A percentile compares a stretch with the other conserved stretches of the same genome.
Conservation (phyloP, 1,140 invertebrate genomes). For the Cylas formicarius region DNA sequence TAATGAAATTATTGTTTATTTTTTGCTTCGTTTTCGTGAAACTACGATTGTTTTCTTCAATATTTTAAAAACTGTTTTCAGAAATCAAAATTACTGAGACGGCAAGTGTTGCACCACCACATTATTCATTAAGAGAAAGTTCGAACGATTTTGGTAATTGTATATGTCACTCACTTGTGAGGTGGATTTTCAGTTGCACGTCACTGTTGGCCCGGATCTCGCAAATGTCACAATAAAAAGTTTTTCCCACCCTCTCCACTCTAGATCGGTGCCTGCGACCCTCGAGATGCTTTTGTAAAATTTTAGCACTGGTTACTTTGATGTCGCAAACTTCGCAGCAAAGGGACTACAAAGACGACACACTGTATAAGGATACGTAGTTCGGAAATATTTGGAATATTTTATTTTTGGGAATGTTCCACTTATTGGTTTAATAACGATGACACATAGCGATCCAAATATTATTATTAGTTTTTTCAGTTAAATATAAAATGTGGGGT, state of each 20-base stretch:
- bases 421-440: no score
- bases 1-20: not conserved
- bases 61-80: constrained; percentile 1
- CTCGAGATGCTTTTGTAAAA: constrained; percentile 37
- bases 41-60: not conserved
- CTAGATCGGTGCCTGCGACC: constrained; percentile 36
- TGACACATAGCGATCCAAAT: no score
- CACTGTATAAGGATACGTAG: no score
- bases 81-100: not conserved
- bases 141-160: not conserved
- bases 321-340: constrained; percentile 37
- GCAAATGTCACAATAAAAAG: constrained; percentile 37
- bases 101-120: not conserved
- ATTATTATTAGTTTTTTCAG: no score
- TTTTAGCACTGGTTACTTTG: constrained; percentile 36
- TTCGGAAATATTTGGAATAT: no score
- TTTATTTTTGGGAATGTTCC: no score
- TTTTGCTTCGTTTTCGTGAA: not conserved
- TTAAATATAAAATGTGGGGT: no score
- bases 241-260: constrained; percentile 36
- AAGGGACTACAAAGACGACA: no score
- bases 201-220: constrained; percentile 38
- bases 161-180: constrained; percentile 37
- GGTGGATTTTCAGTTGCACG: constrained; percentile 37
- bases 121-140: not conserved